These are phyloP conservation scores for Leuciscus waleckii DNA, from an alignment of 2,797 vertebrate genomes.

Conservation along the genomic window DNA sequence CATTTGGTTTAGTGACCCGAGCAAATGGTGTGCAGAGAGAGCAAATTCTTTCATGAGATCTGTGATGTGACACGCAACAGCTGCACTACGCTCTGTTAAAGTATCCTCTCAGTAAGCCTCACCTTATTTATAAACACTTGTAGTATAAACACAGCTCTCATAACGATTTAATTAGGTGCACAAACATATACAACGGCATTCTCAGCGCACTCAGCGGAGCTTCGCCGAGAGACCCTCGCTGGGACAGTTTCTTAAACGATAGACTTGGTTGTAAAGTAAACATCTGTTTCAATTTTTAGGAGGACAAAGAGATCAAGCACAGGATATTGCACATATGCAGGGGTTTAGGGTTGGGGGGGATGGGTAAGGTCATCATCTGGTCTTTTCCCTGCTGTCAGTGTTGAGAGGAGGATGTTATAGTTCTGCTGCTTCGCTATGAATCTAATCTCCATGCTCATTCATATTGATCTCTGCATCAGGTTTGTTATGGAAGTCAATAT, in stretches of 20 bases:
- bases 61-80: conserved; percentile 57
- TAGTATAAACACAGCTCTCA: conserved; percentile 48
- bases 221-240: conserved; percentile 42
- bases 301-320: conserved; percentile 79
- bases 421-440: conserved; percentile 29
- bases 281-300: conserved; percentile 80
- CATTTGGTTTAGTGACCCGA: conserved; percentile 68
- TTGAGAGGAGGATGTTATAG: conserved; percentile 9
- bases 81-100: conserved; percentile 49
- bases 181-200: conserved; percentile 50
- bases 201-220: conserved; percentile 38
- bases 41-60: conserved; percentile 56
- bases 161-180: conserved; percentile 59
- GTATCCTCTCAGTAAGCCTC: conserved; percentile 45
- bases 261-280: conserved; percentile 68
- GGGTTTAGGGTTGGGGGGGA: conserved; percentile 67
- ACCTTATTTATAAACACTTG: conserved; percentile 56
- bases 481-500: not conserved
- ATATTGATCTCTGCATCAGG: conserved; percentile 11
- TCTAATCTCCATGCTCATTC: conserved; percentile 38
- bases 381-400: conserved; percentile 62
- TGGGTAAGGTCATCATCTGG: conserved; percentile 67
- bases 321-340: conserved; percentile 82
- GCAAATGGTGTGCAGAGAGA: conserved; percentile 74
- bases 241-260: conserved; percentile 26